These are phyloP conservation scores for Accipiter minullus DNA, from an alignment of 2,797 vertebrate genomes.

Conservation along the genomic window DNA sequence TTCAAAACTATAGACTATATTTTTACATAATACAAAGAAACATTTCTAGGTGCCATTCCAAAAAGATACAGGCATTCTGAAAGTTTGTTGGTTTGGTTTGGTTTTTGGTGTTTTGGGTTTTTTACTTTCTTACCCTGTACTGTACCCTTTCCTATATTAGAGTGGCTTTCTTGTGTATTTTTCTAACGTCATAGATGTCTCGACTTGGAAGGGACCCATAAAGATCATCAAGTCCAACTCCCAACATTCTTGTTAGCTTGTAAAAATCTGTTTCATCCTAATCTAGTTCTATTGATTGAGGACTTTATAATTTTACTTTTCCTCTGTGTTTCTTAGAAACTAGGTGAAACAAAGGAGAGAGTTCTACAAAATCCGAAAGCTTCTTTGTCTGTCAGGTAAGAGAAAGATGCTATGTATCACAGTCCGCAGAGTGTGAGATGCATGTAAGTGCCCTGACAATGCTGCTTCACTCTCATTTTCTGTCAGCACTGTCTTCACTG, in stretches of 20 bases:
- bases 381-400: conserved; percentile 43
- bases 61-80: not conserved
- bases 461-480: not conserved
- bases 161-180: not conserved
- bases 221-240: not conserved
- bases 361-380: not conserved
- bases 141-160: not conserved
- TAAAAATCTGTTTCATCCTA: not conserved
- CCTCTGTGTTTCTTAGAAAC: conserved; percentile 38
- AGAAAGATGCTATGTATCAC: not conserved
- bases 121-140: not conserved
- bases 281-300: not conserved
- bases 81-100: not conserved
- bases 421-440: not conserved
- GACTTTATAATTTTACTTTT: not conserved
- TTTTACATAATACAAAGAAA: not conserved
- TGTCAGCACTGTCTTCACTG: not conserved
- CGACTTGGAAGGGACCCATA: not conserved
- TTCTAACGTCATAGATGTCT: not conserved
- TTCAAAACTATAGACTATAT: not conserved
- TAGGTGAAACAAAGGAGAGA: not conserved
- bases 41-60: not conserved
- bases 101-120: not conserved
- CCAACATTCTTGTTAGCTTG: not conserved
- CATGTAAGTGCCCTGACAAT: fast-evolving